These are phyloP conservation scores for Acrocyrtus sp. DNA, from an alignment of 2,888 invertebrate genomes.

Conservation along the genomic window DNA sequence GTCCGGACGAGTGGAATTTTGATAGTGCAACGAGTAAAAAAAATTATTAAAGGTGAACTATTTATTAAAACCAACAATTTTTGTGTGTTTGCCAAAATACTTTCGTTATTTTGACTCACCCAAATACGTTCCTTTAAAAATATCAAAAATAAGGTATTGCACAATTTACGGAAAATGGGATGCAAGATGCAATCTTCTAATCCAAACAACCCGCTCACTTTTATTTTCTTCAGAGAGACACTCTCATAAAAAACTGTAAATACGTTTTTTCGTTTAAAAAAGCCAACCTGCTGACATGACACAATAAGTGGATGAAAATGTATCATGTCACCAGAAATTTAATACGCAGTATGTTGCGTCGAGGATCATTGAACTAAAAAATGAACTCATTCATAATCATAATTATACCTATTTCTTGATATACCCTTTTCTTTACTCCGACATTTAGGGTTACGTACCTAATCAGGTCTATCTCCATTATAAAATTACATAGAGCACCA, in stretches of 20 bases:
- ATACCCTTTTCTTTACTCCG: not conserved
- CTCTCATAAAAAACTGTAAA: not conserved
- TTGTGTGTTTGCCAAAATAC: not conserved
- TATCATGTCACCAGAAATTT: constrained; percentile 6
- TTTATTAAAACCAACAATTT: not conserved
- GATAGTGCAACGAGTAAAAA: too few relatives aligned
- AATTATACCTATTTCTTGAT: not conserved
- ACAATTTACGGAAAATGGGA: constrained; percentile 1
- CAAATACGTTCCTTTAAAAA: not conserved
- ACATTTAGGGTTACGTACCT: not conserved
- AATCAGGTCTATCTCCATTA: not conserved
- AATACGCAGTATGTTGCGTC: too few relatives aligned
- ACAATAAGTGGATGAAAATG: constrained; percentile 13
- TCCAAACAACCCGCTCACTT: too few relatives aligned
- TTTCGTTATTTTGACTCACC: constrained; percentile 5
- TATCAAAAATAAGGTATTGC: not conserved
- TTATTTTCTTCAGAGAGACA: too few relatives aligned
- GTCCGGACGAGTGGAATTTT: too few relatives aligned
- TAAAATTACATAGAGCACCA: not conserved
- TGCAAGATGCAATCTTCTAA: not conserved
- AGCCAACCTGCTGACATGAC: constrained; percentile 2
- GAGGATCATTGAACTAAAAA: constrained; percentile 4
- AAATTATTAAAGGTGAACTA: too few relatives aligned
- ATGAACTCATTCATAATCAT: not conserved
- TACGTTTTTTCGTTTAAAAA: not conserved